Base-by-base conservation (phyloP, 2,113 vertebrate species). In the Myodes glareolus region DNA sequence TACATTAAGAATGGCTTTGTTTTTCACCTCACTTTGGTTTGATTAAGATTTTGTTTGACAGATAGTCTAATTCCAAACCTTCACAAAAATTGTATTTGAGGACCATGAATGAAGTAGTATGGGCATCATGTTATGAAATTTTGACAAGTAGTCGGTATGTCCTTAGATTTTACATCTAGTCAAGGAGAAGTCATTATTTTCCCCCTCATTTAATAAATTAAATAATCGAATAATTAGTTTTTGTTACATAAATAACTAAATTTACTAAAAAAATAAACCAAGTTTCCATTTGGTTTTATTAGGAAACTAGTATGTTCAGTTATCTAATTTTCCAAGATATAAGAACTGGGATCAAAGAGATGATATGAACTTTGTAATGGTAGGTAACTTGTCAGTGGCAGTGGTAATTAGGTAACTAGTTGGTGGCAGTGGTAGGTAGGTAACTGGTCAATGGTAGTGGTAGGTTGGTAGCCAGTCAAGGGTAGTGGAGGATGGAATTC, bases 21-120 rank as follows among this genome's bases (percentile, higher is more conserved):
- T 80, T 75, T 81, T 88, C 73, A 14, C 19, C 7, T 39, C 52
- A 91, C 63, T 68, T 84, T 3, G 3, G 0, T 84, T 94, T 86
- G 33, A 55, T 5, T 78, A 73, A 90, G 52, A 88, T 75, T 91
- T 96, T 95, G 27, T 91, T 94, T 92, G 88, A 68, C 31, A 86
- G 50, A 88, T 82, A 47, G 12, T 72, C 9, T 92, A 55, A 78
- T 94, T 75, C 2, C 23, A 81, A 94, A 47, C 0, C 0, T 91
- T 47, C 11, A 77, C n/a, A 84, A 80, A 84, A 50, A 45, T 84
- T 92, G 52, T 19, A 93, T 93, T 97, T 95, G 42, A 90, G 88
- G 86, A 72, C 7, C 5, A 89, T 50, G 25, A 68, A 31, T 84
- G 84, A 47, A 50, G 17, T 80, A 85, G 36, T 61, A 78, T 88